A percentile compares a stretch with the other conserved stretches of the same genome.
Evolutionary conservation across 2,888 invertebrate species (phyloP).

Genomic region (Stenolophus ochropezus): DNA sequence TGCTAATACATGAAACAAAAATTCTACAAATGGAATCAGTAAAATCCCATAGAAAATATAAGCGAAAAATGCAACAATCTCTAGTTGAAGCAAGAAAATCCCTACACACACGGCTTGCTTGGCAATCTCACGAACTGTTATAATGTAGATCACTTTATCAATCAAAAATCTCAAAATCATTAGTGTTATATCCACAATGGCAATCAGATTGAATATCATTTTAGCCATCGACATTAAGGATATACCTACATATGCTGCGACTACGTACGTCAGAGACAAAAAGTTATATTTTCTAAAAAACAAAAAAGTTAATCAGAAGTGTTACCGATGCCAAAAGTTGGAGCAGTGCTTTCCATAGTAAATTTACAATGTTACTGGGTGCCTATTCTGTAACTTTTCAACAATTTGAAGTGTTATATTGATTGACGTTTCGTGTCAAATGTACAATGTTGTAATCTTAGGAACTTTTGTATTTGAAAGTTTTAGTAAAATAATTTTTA

Average conservation of each 20-base stretch:
- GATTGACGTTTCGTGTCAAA: no score
- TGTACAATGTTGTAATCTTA: no score
- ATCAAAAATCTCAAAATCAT: slow-evolving; percentile 1
- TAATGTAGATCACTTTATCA: slow-evolving; percentile 6
- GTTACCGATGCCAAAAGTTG: no score
- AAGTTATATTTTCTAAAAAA: slow-evolving; percentile 15
- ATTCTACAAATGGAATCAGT: neutral
- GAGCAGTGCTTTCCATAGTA: no score
- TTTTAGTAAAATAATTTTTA: no score
- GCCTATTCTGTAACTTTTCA: no score
- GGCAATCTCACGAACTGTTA: neutral
- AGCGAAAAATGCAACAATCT: slow-evolving; percentile 2
- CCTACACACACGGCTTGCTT: neutral
- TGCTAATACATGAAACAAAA: neutral
- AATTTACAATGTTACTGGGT: no score
- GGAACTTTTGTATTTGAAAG: no score
- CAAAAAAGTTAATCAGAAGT: neutral
- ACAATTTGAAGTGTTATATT: no score
- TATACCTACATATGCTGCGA: neutral
- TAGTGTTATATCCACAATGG: slow-evolving; percentile 3
- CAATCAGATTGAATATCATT: neutral
- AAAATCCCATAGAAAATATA: neutral
- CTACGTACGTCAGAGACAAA: neutral
- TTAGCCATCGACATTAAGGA: neutral
- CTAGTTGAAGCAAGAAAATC: neutral